Evolutionary conservation across 2,113 vertebrate genomes (phyloP).

Genomic region (Brachirus orientalis): DNA sequence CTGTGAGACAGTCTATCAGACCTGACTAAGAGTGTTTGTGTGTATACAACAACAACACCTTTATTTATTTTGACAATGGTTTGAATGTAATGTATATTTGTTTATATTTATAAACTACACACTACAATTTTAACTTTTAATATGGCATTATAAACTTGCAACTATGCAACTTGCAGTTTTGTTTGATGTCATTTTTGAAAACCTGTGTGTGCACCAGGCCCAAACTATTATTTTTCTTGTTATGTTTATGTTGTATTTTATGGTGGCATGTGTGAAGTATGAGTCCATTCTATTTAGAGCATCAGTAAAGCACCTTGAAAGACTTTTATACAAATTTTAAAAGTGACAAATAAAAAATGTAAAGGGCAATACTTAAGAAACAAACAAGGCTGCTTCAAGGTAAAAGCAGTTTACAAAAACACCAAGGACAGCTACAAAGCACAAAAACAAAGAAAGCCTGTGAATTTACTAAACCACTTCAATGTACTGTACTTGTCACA

Average conservation of each 20-base stretch:
- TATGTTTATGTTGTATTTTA: background rate
- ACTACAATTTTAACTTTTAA: background rate
- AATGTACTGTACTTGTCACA: slow-evolving; percentile 17
- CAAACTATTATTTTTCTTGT: background rate
- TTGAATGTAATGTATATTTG: too few species aligned
- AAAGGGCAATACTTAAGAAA: background rate
- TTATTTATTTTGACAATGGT: too few species aligned
- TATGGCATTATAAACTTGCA: background rate
- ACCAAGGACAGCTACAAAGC: slow-evolving; percentile 5
- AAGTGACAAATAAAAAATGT: background rate
- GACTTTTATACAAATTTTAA: too few species aligned
- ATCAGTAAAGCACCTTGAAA: background rate
- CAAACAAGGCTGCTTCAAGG: background rate
- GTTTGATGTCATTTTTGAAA: background rate
- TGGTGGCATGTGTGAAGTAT: background rate
- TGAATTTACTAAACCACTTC: slow-evolving; percentile 29
- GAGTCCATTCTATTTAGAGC: background rate
- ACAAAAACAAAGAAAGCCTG: slow-evolving; percentile 11
- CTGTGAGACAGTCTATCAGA: too few species aligned
- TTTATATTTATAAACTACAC: too few species aligned
- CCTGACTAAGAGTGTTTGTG: too few species aligned
- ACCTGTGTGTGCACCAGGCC: background rate
- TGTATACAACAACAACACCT: too few species aligned
- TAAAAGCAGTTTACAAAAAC: slow-evolving; percentile 16
- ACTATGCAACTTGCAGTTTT: background rate